phyloP scores from a whole-genome alignment of 2,113 vertebrate species.

The Colossoma macropomum region DNA sequence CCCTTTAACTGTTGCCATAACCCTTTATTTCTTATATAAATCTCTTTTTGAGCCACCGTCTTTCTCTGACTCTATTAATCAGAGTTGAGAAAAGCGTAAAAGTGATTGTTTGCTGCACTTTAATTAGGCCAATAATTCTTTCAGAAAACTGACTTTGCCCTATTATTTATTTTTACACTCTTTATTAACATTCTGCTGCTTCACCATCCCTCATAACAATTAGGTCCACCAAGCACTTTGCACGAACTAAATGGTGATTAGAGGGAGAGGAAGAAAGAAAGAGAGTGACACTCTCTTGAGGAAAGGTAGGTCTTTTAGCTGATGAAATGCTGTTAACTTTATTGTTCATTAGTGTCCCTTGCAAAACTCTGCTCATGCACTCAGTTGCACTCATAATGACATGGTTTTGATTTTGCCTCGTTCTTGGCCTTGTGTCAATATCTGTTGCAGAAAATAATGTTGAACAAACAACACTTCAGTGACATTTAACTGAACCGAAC shows the following conservation, averaged over 20 bases:
- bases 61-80: not conserved
- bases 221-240: not conserved
- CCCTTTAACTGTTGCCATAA: not conserved
- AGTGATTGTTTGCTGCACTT: not conserved
- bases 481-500: not conserved
- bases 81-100: not conserved
- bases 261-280: not conserved
- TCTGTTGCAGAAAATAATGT: not conserved
- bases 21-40: not conserved
- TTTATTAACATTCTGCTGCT: constrained; percentile 35
- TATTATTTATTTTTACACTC: constrained; percentile 14
- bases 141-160: constrained; percentile 3
- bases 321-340: constrained; percentile 5
- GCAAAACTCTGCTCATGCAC: constrained; percentile 1
- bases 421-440: not conserved
- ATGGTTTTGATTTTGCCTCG: not conserved
- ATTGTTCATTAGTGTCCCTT: constrained; percentile 38
- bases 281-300: constrained; percentile 2
- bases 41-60: not conserved
- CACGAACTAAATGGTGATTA: constrained; percentile 10
- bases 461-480: not conserved
- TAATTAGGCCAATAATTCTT: constrained; percentile 16
- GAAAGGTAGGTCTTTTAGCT: constrained; percentile 26
- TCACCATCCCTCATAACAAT: not conserved
- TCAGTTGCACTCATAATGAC: constrained; percentile 16